Percentiles rank a stretch among this genome's conserved stretches.
phyloP scores from a whole-genome alignment of 2,888 invertebrate genomes.

The Crioceris asparagi region DNA sequence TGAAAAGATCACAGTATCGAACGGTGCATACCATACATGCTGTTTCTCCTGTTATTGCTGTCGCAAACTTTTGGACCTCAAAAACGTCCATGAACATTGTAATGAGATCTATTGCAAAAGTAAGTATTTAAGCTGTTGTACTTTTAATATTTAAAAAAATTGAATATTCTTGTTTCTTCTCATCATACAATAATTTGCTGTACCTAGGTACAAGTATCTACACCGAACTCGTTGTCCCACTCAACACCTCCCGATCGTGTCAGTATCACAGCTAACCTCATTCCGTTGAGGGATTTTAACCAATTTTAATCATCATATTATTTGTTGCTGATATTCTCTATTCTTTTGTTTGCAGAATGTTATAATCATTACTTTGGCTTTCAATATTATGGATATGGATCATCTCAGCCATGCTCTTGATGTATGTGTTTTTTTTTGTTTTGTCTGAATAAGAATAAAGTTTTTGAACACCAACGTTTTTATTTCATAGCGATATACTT shows the following conservation, averaged over 20 bases:
- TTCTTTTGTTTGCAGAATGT: constrained; percentile 35
- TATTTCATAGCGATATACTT: too few species aligned
- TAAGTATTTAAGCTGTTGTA: constrained; percentile 29
- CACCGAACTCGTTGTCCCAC: too few species aligned
- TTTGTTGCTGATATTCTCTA: constrained; percentile 6
- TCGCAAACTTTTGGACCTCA: constrained; percentile 39
- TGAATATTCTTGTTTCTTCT: too few species aligned
- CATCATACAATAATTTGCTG: too few species aligned
- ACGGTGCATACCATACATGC: constrained; percentile 40
- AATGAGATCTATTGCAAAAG: constrained; percentile 45
- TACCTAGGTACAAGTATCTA: too few species aligned
- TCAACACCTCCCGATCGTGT: too few species aligned
- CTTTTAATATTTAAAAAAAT: too few species aligned
- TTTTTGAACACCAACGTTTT: too few species aligned
- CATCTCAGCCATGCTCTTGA: too few species aligned
- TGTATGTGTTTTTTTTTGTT: too few species aligned
- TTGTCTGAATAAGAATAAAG: too few species aligned
- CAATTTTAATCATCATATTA: neutral
- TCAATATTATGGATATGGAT: constrained; percentile 40
- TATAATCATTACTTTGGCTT: constrained; percentile 41
- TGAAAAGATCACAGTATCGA: constrained; percentile 36
- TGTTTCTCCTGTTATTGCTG: constrained; percentile 45
- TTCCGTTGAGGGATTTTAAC: neutral
- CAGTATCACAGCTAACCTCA: neutral
- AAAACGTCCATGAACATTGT: constrained; percentile 39